These are phyloP conservation scores for Pseudomyrmex pallidus DNA, from an alignment of 1,140 invertebrate genomes.

Conservation along the genomic window DNA sequence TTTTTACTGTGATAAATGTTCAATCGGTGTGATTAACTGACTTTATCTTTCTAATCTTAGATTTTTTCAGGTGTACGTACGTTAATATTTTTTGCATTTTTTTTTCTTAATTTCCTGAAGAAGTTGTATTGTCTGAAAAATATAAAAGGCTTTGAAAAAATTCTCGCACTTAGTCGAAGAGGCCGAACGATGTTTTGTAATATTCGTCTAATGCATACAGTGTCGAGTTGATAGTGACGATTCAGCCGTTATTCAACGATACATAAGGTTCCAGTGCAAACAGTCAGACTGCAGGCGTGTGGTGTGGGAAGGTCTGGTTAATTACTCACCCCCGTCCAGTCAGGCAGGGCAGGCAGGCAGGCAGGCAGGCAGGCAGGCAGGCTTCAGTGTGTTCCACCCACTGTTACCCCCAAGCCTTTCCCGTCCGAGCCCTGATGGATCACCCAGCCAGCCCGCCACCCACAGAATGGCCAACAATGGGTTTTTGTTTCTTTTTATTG, in stretches of 20 bases:
- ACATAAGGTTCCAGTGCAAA: constrained; percentile 78
- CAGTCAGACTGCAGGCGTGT: constrained; percentile 67
- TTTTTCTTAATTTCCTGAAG: too few relatives aligned
- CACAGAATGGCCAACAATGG: constrained; percentile 83
- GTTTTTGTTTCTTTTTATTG: constrained; percentile 84
- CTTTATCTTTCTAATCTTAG: too few relatives aligned
- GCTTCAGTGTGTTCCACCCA: constrained; percentile 75
- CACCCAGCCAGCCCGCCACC: constrained; percentile 81
- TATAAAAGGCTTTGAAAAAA: neutral
- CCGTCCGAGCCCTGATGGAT: constrained; percentile 82
- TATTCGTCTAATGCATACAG: constrained; percentile 36
- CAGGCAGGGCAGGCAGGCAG: constrained; percentile 68
- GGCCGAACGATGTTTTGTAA: constrained; percentile 20
- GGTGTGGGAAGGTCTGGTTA: constrained; percentile 77
- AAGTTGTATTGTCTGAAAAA: neutral
- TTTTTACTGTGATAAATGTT: too few relatives aligned
- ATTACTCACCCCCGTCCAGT: constrained; percentile 79
- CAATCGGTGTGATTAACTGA: too few relatives aligned
- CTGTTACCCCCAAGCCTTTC: constrained; percentile 77
- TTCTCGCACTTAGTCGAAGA: neutral
- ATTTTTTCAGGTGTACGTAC: too few relatives aligned
- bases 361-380: constrained; percentile 73
- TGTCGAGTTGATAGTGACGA: constrained; percentile 57
- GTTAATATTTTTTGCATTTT: too few relatives aligned
- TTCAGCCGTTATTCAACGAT: constrained; percentile 73